Evolutionary conservation across 2,888 invertebrate genomes (phyloP).

Genomic region (Microctonus brassicae): DNA sequence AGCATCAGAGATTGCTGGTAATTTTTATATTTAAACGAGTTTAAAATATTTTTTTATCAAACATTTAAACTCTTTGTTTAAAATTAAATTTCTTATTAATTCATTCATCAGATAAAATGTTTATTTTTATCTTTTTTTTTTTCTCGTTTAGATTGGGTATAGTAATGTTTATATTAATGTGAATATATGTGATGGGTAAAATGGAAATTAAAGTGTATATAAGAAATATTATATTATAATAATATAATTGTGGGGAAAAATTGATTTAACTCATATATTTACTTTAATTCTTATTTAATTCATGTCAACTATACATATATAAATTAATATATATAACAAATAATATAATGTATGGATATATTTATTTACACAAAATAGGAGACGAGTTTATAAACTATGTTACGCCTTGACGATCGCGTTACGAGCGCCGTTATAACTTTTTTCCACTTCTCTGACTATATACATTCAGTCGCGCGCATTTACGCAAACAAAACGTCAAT

Average conservation of each 20-base stretch:
- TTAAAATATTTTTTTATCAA: neutral
- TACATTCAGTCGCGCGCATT: constrained; percentile 44
- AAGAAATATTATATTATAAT: too few species aligned
- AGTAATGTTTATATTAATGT: neutral
- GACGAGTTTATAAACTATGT: constrained; percentile 47
- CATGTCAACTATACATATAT: too few species aligned
- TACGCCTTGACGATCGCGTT: constrained; percentile 64
- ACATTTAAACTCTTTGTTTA: neutral
- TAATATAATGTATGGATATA: too few species aligned
- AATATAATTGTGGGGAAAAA: too few species aligned
- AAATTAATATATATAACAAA: too few species aligned
- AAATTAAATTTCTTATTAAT: neutral
- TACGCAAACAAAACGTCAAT: neutral
- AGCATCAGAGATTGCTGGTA: constrained; percentile 40
- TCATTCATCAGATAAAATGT: neutral
- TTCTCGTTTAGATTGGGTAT: too few species aligned
- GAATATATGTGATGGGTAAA: too few species aligned
- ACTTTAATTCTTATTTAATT: too few species aligned
- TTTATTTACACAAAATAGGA: too few species aligned
- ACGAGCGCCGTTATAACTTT: constrained; percentile 63
- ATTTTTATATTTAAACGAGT: constrained; percentile 35
- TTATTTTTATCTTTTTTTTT: too few species aligned
- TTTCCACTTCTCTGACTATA: constrained; percentile 41
- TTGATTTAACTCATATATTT: too few species aligned
- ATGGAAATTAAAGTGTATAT: too few species aligned